Conservation (phyloP, 23 tunicate species). For the Trididemnum nubilum region DNA sequence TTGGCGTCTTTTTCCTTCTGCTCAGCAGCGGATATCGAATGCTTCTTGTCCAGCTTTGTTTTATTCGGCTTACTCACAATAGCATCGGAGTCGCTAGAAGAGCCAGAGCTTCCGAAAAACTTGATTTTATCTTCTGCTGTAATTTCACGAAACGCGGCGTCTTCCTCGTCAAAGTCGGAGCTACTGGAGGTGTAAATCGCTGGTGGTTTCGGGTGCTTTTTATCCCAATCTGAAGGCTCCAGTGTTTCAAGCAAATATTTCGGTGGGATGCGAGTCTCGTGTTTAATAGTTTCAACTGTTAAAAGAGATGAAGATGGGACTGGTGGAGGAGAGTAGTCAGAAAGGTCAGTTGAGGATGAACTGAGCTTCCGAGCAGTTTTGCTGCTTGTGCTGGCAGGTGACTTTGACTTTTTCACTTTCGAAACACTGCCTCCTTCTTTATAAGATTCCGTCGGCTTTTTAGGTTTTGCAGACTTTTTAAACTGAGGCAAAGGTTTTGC, state of each 20-base stretch:
- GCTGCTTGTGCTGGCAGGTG: not conserved
- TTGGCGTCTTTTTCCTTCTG: not conserved
- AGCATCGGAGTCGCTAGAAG: not conserved
- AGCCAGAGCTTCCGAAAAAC: not conserved
- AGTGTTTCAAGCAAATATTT: conserved; percentile 17
- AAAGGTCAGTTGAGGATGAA: conserved; percentile 28
- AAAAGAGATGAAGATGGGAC: conserved; percentile 50
- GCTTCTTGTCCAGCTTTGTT: not conserved
- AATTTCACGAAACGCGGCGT: not conserved
- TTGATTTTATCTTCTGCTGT: conserved; percentile 11
- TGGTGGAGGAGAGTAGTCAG: conserved; percentile 60
- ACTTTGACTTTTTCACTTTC: not conserved
- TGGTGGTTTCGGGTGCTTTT: not conserved
- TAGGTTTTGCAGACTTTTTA: not conserved
- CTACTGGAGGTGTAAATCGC: conserved; percentile 37
- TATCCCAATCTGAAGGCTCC: not conserved
- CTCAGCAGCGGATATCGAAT: not conserved
- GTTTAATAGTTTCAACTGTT: conserved; percentile 71
- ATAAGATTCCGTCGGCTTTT: not conserved
- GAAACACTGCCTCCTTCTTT: not conserved
- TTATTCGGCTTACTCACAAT: not conserved
- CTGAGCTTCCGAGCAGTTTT: not conserved
- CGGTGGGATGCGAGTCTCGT: conserved; percentile 49
- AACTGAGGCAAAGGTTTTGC: not conserved
- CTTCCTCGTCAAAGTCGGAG: conserved; percentile 16